Conservation (phyloP, 2,888 invertebrate genomes). For the Heliconius ethilla region DNA sequence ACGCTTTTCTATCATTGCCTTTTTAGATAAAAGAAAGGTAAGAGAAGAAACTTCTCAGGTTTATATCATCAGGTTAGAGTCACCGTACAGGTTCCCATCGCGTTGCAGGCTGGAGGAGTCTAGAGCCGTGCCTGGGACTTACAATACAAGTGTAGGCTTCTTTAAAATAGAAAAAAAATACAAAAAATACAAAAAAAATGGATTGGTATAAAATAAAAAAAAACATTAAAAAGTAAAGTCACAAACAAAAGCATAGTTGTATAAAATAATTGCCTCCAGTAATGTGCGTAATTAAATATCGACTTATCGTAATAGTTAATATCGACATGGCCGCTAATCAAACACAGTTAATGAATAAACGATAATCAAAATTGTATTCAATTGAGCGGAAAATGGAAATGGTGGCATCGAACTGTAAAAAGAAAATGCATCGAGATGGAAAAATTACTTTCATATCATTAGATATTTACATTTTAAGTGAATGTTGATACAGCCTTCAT, state of each 20-base stretch:
- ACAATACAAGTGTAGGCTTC: no score
- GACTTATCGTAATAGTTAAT: slow-evolving; percentile 63
- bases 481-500: background rate
- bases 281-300: slow-evolving; percentile 71
- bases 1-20: background rate
- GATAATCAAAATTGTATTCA: slow-evolving; percentile 77
- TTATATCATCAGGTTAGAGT: no score
- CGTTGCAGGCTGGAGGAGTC: no score
- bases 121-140: no score
- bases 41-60: background rate
- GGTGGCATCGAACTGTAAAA: slow-evolving; percentile 44
- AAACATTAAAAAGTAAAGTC: background rate
- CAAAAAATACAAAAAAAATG: background rate
- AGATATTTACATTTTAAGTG: background rate
- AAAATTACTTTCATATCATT: slow-evolving; percentile 13
- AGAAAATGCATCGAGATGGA: slow-evolving; percentile 5
- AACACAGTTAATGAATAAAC: slow-evolving; percentile 76
- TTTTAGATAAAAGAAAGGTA: background rate
- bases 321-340: slow-evolving; percentile 78
- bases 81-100: no score
- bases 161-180: background rate
- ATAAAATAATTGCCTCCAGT: slow-evolving; percentile 65
- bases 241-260: slow-evolving; percentile 34
- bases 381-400: slow-evolving; percentile 79
- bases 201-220: background rate